Evolutionary conservation across 1,140 invertebrate species (phyloP), one percentile per base, ranked within the genome.

Genomic region (Sminthurinus signatus): DNA sequence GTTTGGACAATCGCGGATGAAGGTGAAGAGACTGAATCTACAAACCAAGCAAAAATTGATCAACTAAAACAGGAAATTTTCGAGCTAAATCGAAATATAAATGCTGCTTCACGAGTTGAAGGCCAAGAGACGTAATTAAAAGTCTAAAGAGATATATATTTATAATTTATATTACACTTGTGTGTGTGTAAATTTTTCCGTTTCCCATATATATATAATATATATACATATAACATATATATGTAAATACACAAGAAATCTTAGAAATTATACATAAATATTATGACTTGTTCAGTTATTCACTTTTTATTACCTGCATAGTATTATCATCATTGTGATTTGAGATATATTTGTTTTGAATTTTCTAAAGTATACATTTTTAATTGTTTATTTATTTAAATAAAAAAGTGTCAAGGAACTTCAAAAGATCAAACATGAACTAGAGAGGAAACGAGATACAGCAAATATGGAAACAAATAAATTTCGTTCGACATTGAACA

Each of bases 21-120:
- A 10, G 54, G 50, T 8, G 63, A 69, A 48, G 51, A 54, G n/a
- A 54, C 65, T 17, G 63, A 65, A 28, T 15, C 27, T 19, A 51
- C 17, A 50, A 65, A 57, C 23, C 28, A 51, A n/a, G 27, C 3
- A 2, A 43, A 44, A 31, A 62, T 68, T 23, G 50, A 68, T n/a
- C 36, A 60, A 12, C 46, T 68, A 52, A 59, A 60, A 48, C 57
- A 64, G 14, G 67, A 68, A 12, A 61, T 68, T 46, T 55, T 51
- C 21, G 57, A 56, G 21, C 56, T 68, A 2, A 64, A 60, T 57
- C 17, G 62, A 17, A 44, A 44, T 44, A 65, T 68, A 12, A 46
- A 46, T 23, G 32, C 52, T 23, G 67, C 67, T 39, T 29, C 62
- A 5, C 50, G 32, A 5, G 52, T 60, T 19, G 51, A 65, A 65